A percentile compares a stretch with the other conserved stretches of the same genome.
These are phyloP conservation scores for Tetranychus cinnabarinus DNA, from an alignment of 1,140 invertebrate species.

Conservation along the genomic window DNA sequence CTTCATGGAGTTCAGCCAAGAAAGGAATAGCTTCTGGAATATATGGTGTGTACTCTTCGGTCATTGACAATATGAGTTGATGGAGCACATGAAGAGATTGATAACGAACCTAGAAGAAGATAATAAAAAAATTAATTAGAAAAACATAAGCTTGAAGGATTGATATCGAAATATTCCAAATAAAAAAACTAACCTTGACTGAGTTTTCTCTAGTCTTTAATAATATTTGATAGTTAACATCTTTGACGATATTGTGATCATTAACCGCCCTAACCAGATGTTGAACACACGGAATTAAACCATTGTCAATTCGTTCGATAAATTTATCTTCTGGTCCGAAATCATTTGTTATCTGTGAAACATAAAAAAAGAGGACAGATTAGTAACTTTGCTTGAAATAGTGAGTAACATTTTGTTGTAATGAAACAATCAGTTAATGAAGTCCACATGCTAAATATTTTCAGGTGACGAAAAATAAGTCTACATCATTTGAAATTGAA, in stretches of 20 bases:
- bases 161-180: background rate
- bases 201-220: conserved; percentile 55
- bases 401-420: background rate
- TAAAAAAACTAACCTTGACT: conserved; percentile 22
- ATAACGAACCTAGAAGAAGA: conserved; percentile 18
- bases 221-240: conserved; percentile 63
- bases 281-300: conserved; percentile 49
- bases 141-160: background rate
- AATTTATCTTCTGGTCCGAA: conserved; percentile 29
- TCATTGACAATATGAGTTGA: conserved; percentile 20
- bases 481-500: background rate
- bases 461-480: too few species aligned
- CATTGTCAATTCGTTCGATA: conserved; percentile 20
- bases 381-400: background rate
- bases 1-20: conserved; percentile 31
- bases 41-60: conserved; percentile 22
- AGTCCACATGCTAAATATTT: background rate
- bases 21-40: conserved; percentile 27
- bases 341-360: conserved; percentile 41
- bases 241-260: conserved; percentile 66
- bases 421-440: background rate
- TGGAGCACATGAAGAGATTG: conserved; percentile 20
- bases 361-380: too few species aligned
- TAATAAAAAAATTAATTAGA: background rate
- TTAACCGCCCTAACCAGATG: conserved; percentile 19